Evolutionary conservation across 92 coral and sea anemone species (phyloP).

Genomic region (Isaurus tuberculatus): DNA sequence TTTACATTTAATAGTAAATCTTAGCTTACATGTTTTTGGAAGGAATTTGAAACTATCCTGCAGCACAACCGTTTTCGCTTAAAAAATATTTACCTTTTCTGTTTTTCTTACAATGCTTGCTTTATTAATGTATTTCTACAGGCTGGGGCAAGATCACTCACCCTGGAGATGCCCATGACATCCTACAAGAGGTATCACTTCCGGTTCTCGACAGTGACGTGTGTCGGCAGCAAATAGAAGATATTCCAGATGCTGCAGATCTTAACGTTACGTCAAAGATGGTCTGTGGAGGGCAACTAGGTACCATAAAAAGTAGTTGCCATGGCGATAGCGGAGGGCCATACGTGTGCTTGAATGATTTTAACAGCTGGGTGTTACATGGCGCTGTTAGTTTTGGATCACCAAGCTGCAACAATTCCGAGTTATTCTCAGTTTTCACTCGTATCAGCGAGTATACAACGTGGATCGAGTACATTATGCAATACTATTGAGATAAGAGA

Average conservation of each 20-base stretch:
- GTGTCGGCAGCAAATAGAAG: conserved; percentile 25
- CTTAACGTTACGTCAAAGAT: conserved; percentile 48
- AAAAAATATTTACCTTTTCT: not conserved
- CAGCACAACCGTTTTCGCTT: no score
- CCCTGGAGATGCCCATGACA: conserved; percentile 32
- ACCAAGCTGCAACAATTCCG: conserved; percentile 49
- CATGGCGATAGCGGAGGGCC: conserved; percentile 75
- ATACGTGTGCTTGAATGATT: conserved; percentile 51
- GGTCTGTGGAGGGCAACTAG: conserved; percentile 63
- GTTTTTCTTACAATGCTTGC: no score
- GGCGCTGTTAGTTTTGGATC: conserved; percentile 68
- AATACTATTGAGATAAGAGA: no score
- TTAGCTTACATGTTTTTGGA: no score
- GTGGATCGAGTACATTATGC: conserved; percentile 68
- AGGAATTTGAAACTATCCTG: no score
- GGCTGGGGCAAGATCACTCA: conserved; percentile 43
- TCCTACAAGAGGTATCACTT: conserved; percentile 37
- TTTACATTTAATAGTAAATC: no score
- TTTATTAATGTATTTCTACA: no score
- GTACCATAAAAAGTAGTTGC: conserved; percentile 43
- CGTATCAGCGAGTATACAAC: conserved; percentile 59
- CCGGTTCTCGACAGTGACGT: conserved; percentile 5
- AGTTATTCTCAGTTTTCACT: conserved; percentile 60
- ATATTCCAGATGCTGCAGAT: conserved; percentile 34
- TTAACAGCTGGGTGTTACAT: conserved; percentile 59